Percentiles rank a stretch among this genome's conserved stretches.
Conservation (phyloP, 1,140 invertebrate species). For the Periplaneta americana region DNA sequence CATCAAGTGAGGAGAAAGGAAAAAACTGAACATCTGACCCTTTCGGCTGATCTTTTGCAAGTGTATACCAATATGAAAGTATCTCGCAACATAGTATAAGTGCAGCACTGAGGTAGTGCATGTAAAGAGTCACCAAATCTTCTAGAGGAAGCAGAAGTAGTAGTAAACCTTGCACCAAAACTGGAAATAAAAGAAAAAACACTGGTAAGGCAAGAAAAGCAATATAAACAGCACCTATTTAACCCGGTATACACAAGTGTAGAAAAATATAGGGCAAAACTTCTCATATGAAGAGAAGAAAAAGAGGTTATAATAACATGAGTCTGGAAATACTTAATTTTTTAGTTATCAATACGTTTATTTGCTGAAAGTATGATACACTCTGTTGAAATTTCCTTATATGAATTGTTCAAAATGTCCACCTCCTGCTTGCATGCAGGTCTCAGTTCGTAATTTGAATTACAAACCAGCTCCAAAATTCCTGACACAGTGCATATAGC, state of each 20-base stretch:
- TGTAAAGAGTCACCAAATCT: constrained; percentile 44
- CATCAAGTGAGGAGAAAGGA: constrained; percentile 8
- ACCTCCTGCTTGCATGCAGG: too few species aligned
- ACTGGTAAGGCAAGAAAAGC: neutral
- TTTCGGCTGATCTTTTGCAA: constrained; percentile 23
- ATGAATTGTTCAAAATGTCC: neutral
- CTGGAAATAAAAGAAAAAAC: constrained; percentile 34
- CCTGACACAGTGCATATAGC: too few species aligned
- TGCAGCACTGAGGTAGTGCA: constrained; percentile 42
- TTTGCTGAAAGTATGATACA: neutral
- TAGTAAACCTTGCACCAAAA: constrained; percentile 41
- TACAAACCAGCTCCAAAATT: too few species aligned
- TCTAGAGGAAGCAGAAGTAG: constrained; percentile 45
- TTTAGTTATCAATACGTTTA: neutral
- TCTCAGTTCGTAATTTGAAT: neutral
- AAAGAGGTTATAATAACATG: neutral
- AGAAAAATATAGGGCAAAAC: neutral
- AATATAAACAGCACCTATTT: neutral
- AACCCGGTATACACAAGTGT: neutral
- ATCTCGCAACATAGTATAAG: constrained; percentile 39
- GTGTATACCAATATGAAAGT: constrained; percentile 42
- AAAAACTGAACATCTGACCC: neutral
- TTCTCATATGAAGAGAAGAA: neutral
- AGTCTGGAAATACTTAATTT: neutral
- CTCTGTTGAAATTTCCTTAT: neutral